phyloP scores from a whole-genome alignment of 2,113 vertebrate genomes.

The Bungarus multicinctus region DNA sequence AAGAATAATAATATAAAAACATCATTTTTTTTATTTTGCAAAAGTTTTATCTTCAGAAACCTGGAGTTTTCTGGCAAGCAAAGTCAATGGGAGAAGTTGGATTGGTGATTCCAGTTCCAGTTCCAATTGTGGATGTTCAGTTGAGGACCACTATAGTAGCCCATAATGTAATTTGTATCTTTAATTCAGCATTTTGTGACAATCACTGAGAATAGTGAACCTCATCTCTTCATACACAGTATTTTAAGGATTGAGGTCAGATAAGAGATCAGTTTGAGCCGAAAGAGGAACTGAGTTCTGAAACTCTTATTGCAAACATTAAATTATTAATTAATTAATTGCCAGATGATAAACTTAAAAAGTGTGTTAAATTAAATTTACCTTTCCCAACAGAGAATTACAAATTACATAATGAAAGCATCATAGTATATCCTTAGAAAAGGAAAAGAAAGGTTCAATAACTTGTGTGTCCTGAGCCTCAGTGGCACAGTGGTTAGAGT shows the following conservation, averaged over 20 bases:
- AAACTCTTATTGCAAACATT: background rate
- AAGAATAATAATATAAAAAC: background rate
- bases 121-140: background rate
- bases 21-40: background rate
- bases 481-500: no score
- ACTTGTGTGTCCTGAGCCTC: no score
- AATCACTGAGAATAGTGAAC: background rate
- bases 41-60: background rate
- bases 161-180: background rate
- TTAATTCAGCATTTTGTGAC: background rate
- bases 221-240: background rate
- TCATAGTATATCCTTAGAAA: background rate
- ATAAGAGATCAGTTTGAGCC: background rate
- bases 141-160: background rate
- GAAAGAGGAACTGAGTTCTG: background rate
- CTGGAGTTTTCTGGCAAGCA: background rate
- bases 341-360: background rate
- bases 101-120: background rate
- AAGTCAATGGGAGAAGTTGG: background rate
- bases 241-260: background rate
- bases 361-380: background rate
- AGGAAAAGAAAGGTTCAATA: background rate
- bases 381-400: background rate
- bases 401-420: background rate
- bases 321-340: no score